These are phyloP conservation scores for Xenopus petersii DNA, from an alignment of 2,797 vertebrate species.

Conservation along the genomic window DNA sequence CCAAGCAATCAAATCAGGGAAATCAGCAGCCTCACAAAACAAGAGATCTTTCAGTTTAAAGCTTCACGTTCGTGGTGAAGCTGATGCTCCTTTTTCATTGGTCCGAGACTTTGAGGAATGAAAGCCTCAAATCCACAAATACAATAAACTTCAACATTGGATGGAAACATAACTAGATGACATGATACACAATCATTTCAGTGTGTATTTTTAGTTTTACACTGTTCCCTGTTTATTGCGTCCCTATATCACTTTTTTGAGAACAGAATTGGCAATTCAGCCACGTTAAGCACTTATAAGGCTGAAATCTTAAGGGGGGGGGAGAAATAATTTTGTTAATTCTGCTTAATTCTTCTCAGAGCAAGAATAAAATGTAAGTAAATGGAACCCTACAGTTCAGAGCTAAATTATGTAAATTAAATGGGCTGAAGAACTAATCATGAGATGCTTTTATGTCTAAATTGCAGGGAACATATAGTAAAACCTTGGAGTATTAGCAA, in stretches of 20 bases:
- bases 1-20: no score
- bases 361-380: conserved; percentile 24
- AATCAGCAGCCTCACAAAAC: no score
- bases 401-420: conserved; percentile 26
- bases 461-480: conserved; percentile 2
- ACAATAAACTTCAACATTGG: no score
- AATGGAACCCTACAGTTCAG: conserved; percentile 21
- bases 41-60: no score
- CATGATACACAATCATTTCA: no score
- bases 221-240: no score
- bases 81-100: no score
- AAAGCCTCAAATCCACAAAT: no score
- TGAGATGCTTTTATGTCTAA: conserved; percentile 11
- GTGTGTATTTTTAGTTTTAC: no score
- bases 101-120: no score
- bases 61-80: no score
- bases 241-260: conserved; percentile 3
- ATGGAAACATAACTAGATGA: no score
- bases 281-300: conserved; percentile 7
- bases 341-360: conserved; percentile 15
- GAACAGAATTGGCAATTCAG: conserved; percentile 19
- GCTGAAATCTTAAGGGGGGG: conserved; percentile 4
- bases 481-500: not conserved
- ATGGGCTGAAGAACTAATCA: conserved; percentile 7
- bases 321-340: conserved; percentile 11